Evolutionary conservation across 1,140 invertebrate genomes (phyloP).

Genomic region (Meloidogyne floridensis): DNA sequence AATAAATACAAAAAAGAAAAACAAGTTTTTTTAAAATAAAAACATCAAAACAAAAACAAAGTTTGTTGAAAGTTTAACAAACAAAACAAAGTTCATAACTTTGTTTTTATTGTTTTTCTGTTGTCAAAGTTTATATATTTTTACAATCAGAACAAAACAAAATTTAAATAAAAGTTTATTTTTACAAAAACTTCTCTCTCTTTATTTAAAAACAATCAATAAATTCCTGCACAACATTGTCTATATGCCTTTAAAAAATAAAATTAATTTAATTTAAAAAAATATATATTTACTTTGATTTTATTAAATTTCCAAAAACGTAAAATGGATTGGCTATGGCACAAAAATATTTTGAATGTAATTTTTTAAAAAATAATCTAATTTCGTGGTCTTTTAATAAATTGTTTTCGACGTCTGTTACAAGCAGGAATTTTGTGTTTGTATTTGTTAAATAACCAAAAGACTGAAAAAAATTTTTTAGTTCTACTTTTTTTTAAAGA

Average conservation of each 20-base stretch:
- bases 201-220: slow-evolving; percentile 28
- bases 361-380: slow-evolving; percentile 53
- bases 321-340: slow-evolving; percentile 62
- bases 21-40: no score
- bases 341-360: slow-evolving; percentile 57
- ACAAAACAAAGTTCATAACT: no score
- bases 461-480: slow-evolving; percentile 52
- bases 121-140: no score
- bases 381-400: slow-evolving; percentile 59
- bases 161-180: no score
- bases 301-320: slow-evolving; percentile 41
- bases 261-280: not conserved
- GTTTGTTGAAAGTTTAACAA: no score
- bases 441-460: slow-evolving; percentile 64
- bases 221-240: slow-evolving; percentile 24
- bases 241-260: slow-evolving; percentile 21
- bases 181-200: no score
- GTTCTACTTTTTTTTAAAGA: no score
- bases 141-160: no score
- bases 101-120: no score
- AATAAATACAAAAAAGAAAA: no score
- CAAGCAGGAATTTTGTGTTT: slow-evolving; percentile 55
- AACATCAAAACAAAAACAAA: no score
- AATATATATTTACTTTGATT: slow-evolving; percentile 46
- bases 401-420: slow-evolving; percentile 51